Evolutionary conservation across 2,113 vertebrate species (phyloP).

Genomic region (Asarcornis scutulata): DNA sequence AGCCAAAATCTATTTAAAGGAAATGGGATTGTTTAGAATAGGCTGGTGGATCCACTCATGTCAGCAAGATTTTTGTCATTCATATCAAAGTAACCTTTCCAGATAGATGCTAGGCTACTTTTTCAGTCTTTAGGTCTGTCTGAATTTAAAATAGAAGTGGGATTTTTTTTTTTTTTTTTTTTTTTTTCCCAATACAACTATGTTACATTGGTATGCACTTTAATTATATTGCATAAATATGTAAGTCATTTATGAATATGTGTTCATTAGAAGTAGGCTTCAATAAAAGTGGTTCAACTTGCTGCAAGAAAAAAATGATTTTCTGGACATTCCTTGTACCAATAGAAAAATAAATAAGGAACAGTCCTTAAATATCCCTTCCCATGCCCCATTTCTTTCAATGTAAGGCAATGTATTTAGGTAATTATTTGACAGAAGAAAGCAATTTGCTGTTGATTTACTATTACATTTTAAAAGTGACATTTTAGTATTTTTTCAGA

Average conservation of each 20-base stretch:
- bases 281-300: neutral
- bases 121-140: neutral
- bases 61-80: neutral
- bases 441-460: neutral
- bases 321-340: neutral
- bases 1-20: neutral
- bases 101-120: neutral
- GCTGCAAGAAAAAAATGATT: neutral
- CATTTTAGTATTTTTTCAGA: neutral
- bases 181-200: neutral
- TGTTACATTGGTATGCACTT: neutral
- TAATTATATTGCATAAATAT: neutral
- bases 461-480: neutral
- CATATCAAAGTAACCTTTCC: neutral
- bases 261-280: neutral
- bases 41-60: fast-evolving
- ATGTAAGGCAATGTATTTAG: neutral
- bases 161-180: neutral
- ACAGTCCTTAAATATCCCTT: neutral
- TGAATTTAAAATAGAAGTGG: neutral
- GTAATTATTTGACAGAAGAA: neutral
- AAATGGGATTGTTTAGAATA: neutral
- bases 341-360: neutral
- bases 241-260: neutral
- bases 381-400: neutral